These are phyloP conservation scores for Heliconius himera DNA, from an alignment of 1,140 invertebrate genomes.

Conservation along the genomic window DNA sequence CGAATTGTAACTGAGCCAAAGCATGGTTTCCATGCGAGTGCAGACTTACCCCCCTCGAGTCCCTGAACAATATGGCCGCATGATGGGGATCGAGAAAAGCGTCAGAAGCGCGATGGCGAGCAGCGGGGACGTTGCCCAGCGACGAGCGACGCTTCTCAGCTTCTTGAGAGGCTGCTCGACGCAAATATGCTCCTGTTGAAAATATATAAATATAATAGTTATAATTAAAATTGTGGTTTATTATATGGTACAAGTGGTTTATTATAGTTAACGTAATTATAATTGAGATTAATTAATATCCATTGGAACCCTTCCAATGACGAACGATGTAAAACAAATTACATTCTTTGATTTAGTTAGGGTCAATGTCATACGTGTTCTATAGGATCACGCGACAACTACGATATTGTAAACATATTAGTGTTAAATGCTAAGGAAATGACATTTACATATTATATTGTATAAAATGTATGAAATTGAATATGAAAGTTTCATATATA, in stretches of 20 bases:
- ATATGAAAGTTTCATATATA: no score
- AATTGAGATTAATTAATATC: not conserved
- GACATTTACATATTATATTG: no score
- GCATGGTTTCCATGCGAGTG: not conserved
- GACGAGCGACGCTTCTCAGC: conserved; percentile 88
- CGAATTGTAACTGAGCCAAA: no score
- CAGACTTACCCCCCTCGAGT: conserved; percentile 92
- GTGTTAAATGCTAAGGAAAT: no score
- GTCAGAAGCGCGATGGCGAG: conserved; percentile 86
- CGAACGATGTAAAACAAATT: not conserved
- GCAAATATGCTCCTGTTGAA: conserved; percentile 85
- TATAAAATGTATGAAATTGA: no score
- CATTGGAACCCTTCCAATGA: not conserved
- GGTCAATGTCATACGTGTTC: not conserved
- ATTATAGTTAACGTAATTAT: not conserved
- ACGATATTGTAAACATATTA: no score
- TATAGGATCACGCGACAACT: not conserved
- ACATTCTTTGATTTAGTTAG: not conserved
- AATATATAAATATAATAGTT: not conserved
- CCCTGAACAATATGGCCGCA: conserved; percentile 93
- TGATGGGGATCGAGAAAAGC: conserved; percentile 90
- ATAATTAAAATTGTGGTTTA: not conserved
- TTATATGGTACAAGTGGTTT: not conserved
- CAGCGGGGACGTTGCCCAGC: conserved; percentile 83
- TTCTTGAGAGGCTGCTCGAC: conserved; percentile 88